Evolutionary conservation across 2,113 vertebrate species (phyloP).

Genomic region (Paradisaea rubra): DNA sequence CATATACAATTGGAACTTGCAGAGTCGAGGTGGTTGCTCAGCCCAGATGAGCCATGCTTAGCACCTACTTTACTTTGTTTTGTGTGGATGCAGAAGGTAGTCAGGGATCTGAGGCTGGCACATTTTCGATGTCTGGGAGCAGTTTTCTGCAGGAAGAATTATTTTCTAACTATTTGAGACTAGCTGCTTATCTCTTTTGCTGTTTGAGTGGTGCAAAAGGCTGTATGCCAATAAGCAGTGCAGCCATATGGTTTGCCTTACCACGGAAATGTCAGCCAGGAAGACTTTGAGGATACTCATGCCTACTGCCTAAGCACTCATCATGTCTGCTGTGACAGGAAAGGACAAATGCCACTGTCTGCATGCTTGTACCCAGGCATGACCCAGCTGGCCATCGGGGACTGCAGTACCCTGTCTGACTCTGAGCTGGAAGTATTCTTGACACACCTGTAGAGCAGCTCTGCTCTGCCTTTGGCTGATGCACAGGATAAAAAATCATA

Average conservation of each 20-base stretch:
- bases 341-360: neutral
- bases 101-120: neutral
- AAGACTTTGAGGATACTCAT: neutral
- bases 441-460: neutral
- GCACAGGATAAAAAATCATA: neutral
- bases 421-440: neutral
- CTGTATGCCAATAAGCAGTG: neutral
- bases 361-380: neutral
- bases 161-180: neutral
- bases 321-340: neutral
- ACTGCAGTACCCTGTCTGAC: neutral
- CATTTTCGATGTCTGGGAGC: neutral
- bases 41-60: neutral
- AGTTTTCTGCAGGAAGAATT: neutral
- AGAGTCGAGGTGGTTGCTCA: neutral
- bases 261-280: constrained; percentile 7
- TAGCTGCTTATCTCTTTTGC: neutral
- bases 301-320: neutral
- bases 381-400: neutral
- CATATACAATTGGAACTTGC: neutral
- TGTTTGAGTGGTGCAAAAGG: neutral
- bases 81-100: neutral
- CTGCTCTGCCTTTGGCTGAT: neutral
- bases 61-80: neutral
- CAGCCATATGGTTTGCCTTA: neutral